phyloP scores from a whole-genome alignment of 2,797 vertebrate species.

The Enteromius afrohamiltoni region DNA sequence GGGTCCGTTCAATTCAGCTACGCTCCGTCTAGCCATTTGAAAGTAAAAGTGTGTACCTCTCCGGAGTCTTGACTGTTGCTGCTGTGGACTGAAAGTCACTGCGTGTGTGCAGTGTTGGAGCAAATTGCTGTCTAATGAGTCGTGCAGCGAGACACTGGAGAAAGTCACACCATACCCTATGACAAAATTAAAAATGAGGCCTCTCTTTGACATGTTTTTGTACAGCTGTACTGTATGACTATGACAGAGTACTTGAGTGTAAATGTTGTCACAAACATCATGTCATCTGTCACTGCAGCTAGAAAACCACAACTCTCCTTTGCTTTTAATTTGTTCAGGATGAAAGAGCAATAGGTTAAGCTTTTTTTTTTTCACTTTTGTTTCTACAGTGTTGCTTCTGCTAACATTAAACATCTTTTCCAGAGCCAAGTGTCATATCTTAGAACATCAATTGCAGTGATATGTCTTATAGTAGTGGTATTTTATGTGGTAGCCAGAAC shows the following conservation, averaged over 20 bases:
- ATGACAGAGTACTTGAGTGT: neutral
- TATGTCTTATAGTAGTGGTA: neutral
- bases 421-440: constrained; percentile 1
- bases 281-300: constrained; percentile 8
- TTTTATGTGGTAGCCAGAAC: constrained; percentile 9
- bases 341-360: neutral
- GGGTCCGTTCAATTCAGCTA: neutral
- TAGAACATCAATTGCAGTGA: constrained; percentile 17
- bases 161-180: constrained; percentile 11
- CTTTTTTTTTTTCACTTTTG: neutral
- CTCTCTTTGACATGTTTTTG: constrained; percentile 24
- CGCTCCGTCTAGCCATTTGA: neutral
- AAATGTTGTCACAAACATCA: constrained; percentile 6
- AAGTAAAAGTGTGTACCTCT: constrained; percentile 1
- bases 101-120: neutral
- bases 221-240: constrained; percentile 8
- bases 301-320: neutral
- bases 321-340: constrained; percentile 15
- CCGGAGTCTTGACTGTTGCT: neutral
- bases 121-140: constrained; percentile 27
- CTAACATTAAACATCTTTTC: neutral
- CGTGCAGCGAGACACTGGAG: neutral
- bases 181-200: constrained; percentile 6
- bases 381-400: neutral
- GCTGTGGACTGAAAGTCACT: neutral